These are phyloP conservation scores for Pseudorhombus dupliciocellatus DNA, from an alignment of 2,113 vertebrate genomes.

Conservation along the genomic window DNA sequence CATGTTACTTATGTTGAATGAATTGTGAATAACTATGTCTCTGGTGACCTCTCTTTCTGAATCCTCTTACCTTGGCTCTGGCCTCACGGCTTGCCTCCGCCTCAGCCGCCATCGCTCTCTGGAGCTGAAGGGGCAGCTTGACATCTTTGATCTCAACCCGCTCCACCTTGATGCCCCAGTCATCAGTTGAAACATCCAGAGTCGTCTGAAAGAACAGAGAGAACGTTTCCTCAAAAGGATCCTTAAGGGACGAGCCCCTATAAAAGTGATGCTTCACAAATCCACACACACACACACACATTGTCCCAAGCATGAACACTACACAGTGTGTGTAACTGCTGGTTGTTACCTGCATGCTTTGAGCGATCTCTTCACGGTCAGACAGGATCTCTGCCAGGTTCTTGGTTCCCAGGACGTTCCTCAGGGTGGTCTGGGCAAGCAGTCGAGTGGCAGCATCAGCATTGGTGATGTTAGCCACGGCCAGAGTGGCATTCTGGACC, in stretches of 20 bases:
- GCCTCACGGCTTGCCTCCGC: conserved; percentile 93
- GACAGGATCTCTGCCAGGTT: conserved; percentile 95
- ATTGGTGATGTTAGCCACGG: conserved; percentile 94
- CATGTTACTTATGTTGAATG: too few species aligned
- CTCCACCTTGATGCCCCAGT: conserved; percentile 98
- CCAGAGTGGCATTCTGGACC: conserved; percentile 91
- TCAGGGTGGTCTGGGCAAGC: conserved; percentile 93
- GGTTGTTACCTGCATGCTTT: conserved; percentile 91
- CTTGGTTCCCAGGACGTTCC: conserved; percentile 96
- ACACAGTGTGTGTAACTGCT: too few species aligned
- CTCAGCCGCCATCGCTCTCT: conserved; percentile 98
- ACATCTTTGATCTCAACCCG: conserved; percentile 98
- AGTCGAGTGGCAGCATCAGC: conserved; percentile 91
- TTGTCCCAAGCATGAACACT: too few species aligned
- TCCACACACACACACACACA: too few species aligned
- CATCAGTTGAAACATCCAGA: conserved; percentile 91
- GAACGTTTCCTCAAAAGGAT: too few species aligned
- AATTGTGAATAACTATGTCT: too few species aligned
- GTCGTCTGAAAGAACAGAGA: conserved; percentile 81
- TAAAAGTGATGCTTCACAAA: too few species aligned
- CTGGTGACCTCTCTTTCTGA: too few species aligned
- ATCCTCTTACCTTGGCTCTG: conserved; percentile 91
- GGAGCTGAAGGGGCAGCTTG: conserved; percentile 92
- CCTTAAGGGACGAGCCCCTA: too few species aligned
- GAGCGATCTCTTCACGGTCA: conserved; percentile 94